phyloP scores from a whole-genome alignment of 2,888 invertebrate species.

The Callyntrura sp. region DNA sequence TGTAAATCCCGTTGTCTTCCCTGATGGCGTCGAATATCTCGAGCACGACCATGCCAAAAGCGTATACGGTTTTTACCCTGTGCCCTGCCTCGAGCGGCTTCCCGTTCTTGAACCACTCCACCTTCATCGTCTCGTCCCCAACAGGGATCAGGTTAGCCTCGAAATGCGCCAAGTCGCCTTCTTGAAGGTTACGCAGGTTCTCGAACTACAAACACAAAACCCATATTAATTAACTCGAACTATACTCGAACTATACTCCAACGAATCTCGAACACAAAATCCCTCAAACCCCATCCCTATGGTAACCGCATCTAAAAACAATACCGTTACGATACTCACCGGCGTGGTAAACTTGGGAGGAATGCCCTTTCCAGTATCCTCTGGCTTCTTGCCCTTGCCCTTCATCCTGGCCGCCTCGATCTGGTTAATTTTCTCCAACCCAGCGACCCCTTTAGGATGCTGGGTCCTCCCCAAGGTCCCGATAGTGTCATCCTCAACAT shows the following conservation, averaged over 20 bases:
- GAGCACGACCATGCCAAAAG: conserved; percentile 98
- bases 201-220: conserved; percentile 88
- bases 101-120: conserved; percentile 98
- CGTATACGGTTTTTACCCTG: conserved; percentile 96
- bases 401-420: conserved; percentile 90
- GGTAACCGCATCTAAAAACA: too few species aligned
- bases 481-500: conserved; percentile 90
- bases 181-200: conserved; percentile 93
- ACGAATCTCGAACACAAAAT: too few species aligned
- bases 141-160: conserved; percentile 98
- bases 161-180: conserved; percentile 98
- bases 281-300: too few species aligned
- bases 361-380: conserved; percentile 90
- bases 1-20: conserved; percentile 96
- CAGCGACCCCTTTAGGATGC: conserved; percentile 98
- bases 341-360: conserved; percentile 95
- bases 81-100: conserved; percentile 91
- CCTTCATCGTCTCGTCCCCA: conserved; percentile 96
- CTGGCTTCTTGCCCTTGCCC: conserved; percentile 87
- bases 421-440: conserved; percentile 95
- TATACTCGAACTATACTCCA: background rate
- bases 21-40: conserved; percentile 98
- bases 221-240: background rate
- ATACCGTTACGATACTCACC: too few species aligned
- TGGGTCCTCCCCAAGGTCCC: conserved; percentile 88